These are phyloP conservation scores for Melospiza georgiana DNA, from an alignment of 2,113 vertebrate genomes.

Conservation along the genomic window DNA sequence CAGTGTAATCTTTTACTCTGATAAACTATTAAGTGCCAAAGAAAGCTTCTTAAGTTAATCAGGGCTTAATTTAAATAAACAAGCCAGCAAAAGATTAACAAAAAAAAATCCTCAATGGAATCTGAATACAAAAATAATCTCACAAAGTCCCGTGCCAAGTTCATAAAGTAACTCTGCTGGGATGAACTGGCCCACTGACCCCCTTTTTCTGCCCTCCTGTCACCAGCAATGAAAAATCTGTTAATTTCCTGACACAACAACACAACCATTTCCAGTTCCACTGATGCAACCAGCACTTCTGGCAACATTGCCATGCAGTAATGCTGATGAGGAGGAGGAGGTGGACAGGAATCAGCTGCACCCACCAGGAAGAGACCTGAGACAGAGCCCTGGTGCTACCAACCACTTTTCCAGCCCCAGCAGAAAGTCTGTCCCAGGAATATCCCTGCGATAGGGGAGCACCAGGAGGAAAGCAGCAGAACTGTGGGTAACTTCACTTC, in stretches of 20 bases:
- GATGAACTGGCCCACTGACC: not conserved
- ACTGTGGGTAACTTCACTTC: not conserved
- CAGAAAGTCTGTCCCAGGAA: not conserved
- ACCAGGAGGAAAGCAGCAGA: not conserved
- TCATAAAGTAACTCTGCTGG: not conserved
- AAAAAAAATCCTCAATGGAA: conserved; percentile 8
- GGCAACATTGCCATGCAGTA: not conserved
- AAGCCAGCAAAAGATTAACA: conserved; percentile 13
- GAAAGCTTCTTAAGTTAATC: conserved; percentile 57
- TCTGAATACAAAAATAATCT: not conserved
- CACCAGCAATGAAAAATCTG: not conserved
- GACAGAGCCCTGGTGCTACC: accelerated
- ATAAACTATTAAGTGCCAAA: conserved; percentile 8
- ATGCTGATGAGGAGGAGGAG: not conserved
- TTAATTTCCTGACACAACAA: not conserved
- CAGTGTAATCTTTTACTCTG: conserved; percentile 1
- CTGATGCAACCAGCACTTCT: not conserved
- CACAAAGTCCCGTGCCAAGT: not conserved
- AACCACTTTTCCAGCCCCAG: accelerated
- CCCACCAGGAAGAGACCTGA: not conserved
- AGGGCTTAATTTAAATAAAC: conserved; percentile 46
- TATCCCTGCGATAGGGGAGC: not conserved
- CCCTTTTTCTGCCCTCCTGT: not conserved
- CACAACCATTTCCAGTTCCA: not conserved
- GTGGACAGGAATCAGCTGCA: not conserved